Base-by-base conservation (phyloP, 2,797 vertebrate species). In the Sebastes miniatus region DNA sequence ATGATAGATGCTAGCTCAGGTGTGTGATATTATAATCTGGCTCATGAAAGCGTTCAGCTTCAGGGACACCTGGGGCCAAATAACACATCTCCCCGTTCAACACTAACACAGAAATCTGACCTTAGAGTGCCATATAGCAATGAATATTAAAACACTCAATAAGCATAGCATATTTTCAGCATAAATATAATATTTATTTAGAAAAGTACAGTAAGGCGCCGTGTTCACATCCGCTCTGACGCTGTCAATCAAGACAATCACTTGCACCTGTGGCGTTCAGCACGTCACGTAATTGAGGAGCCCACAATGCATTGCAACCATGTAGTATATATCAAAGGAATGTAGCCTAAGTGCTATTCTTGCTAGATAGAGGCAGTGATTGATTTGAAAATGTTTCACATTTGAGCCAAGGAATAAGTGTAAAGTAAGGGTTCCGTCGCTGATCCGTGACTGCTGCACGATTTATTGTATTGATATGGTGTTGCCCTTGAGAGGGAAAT, bases 381-480 rank as follows among this genome's bases (percentile, higher is more conserved):
- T 77, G 39, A 82, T 81, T 57, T 73, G 25, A 52, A 52, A 64
- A 78, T 36, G 36, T 10, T 78, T 80, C 61, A 77, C 72, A 74
- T 52, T 59, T 52, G 73, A 86, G 69, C 67, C 47, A 70, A 82
- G 73, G 71, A 62, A 70, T 77, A 75, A 80, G 52, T 47, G 63
- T 65, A 54, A 72, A 69, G 36, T 81, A 62, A 61, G 54, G 69
- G 50, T 76, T 77, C 24, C 72, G 65, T 22, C 47, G 80, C 82
- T 62, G 73, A 81, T 81, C 73, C 69, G 74, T 65, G 88, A 72
- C 36, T 27, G 50, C 71, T 36, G 57, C 31, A 62, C 86, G 81
- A 87, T 91, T 78, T 80, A 88, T 89, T 91, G 77, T 76, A 81
- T 86, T 84, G 89, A 91, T 91, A 87, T 78, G 73, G 79, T 69